Conservation (phyloP, 2,888 invertebrate species). For the Odontomyia ornata region DNA sequence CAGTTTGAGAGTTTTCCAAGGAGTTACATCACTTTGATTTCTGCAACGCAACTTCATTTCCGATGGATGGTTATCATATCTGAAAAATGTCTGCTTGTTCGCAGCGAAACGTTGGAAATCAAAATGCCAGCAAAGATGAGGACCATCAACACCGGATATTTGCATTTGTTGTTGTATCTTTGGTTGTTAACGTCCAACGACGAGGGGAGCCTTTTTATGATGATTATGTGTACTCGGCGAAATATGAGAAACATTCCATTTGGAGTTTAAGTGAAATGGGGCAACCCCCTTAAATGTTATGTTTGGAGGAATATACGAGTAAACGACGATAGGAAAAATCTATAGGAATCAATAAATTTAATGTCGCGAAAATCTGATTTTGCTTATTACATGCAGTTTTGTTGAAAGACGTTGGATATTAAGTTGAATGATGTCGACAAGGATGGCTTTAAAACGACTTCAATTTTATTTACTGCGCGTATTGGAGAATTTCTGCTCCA, state of each 20-base stretch:
- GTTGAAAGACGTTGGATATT: no score
- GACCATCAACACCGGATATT: conserved; percentile 45
- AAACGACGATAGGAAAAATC: conserved; percentile 24
- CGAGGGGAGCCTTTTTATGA: conserved; percentile 42
- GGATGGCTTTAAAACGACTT: no score
- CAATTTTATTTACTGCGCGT: no score
- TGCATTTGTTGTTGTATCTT: conserved; percentile 45
- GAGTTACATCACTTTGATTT: conserved; percentile 7
- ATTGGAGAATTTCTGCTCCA: no score
- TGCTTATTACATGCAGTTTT: conserved; percentile 26
- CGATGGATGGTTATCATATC: conserved; percentile 38
- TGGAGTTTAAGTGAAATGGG: not conserved
- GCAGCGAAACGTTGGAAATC: conserved; percentile 7
- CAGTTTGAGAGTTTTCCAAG: not conserved
- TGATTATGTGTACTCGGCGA: conserved; percentile 43
- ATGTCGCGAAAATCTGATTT: conserved; percentile 30
- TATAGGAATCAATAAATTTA: conserved; percentile 38
- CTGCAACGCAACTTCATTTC: not conserved
- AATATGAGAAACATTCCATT: conserved; percentile 36
- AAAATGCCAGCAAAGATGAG: conserved; percentile 25
- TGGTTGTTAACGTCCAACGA: conserved; percentile 39
- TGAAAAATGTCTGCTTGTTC: not conserved
- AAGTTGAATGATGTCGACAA: no score
- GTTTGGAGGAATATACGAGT: not conserved
- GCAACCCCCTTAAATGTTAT: conserved; percentile 9